Conservation (phyloP, 2,888 invertebrate genomes). For the Drosophila prostipennis region DNA sequence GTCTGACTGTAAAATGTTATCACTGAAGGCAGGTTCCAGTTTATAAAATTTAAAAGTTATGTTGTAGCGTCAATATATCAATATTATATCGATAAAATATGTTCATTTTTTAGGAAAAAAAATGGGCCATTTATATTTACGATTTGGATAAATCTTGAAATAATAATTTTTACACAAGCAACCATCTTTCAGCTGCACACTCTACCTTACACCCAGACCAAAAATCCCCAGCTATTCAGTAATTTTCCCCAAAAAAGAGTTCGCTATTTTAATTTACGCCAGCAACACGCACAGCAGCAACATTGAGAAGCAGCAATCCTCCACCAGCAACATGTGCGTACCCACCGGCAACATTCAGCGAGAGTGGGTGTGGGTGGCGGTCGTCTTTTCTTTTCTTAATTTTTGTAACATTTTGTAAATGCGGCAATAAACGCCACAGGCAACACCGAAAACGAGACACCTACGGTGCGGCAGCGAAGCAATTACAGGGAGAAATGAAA, state of each 20-base stretch:
- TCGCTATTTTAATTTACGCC: constrained; percentile 4
- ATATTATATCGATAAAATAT: too few species aligned
- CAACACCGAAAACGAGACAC: constrained; percentile 55
- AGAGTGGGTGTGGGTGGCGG: constrained; percentile 31
- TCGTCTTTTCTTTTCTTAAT: constrained; percentile 43
- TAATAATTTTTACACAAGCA: neutral
- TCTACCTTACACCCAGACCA: neutral
- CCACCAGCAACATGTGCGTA: constrained; percentile 16
- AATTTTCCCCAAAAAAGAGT: neutral
- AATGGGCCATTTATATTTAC: too few species aligned
- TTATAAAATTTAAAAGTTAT: too few species aligned
- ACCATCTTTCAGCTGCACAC: too few species aligned
- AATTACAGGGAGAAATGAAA: constrained; percentile 45
- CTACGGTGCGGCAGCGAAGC: constrained; percentile 39
- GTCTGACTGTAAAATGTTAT: neutral
- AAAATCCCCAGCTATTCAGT: neutral
- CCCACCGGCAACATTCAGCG: constrained; percentile 8
- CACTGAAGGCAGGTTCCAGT: too few species aligned
- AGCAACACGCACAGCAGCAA: constrained; percentile 8
- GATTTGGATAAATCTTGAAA: too few species aligned
- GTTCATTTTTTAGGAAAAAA: too few species aligned
- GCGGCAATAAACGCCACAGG: constrained; percentile 51
- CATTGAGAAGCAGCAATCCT: neutral
- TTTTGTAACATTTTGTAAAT: constrained; percentile 51
- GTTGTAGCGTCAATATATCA: too few species aligned